Evolutionary conservation across 2,113 vertebrate species (phyloP).

Genomic region (Pluvianellus socialis): DNA sequence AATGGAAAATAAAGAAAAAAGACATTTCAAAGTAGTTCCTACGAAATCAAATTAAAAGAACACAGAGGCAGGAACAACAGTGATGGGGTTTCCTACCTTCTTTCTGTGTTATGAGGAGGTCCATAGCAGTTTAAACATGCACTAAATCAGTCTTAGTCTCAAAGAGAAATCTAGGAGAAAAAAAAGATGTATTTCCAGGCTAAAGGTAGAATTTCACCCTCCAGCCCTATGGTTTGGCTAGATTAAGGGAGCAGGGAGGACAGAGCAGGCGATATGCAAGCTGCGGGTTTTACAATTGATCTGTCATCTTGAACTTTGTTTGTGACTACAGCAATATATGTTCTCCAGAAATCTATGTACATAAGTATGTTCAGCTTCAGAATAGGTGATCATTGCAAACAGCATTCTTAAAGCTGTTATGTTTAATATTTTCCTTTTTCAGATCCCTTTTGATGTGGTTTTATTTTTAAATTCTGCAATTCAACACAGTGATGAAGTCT

Average conservation of each 20-base stretch:
- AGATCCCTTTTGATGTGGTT: neutral
- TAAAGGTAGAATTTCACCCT: neutral
- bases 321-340: neutral
- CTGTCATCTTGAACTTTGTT: neutral
- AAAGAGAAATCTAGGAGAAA: neutral
- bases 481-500: neutral
- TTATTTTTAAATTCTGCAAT: neutral
- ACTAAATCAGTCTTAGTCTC: neutral
- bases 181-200: neutral
- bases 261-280: neutral
- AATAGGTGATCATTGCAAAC: neutral
- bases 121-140: neutral
- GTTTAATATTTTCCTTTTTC: neutral
- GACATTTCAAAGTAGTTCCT: neutral
- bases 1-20: neutral
- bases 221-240: neutral
- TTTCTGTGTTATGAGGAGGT: neutral
- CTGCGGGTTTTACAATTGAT: neutral
- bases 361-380: neutral
- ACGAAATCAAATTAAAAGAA: neutral
- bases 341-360: neutral
- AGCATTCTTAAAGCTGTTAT: fast-evolving
- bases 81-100: neutral
- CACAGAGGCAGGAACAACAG: neutral
- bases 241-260: neutral